Evolutionary conservation across 2,113 vertebrate genomes (phyloP), one percentile per base, ranked within the genome.

Genomic region (Boulengeromyrus knoepffleri): DNA sequence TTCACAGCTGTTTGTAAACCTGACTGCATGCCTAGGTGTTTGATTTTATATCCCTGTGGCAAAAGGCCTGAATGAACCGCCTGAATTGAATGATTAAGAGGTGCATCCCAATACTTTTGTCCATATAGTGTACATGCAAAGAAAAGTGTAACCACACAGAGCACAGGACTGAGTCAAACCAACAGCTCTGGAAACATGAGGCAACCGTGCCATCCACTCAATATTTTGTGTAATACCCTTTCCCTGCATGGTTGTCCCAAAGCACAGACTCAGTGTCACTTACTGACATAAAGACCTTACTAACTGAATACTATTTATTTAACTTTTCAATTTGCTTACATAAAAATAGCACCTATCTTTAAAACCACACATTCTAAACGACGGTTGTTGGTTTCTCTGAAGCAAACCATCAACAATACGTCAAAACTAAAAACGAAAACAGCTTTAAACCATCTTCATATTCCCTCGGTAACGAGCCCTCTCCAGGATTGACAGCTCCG

Each of bases 401-500:
- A 17, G 36, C 12, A 36, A 74, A 36, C 66, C 31, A 74, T 74
- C 9, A 36, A 15, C 66, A 36, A 74, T 36, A 74, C 1, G 66
- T 36, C 3, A 31, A 74, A 74, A 74, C 19, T 36, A 74, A 74
- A 74, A 39, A 74, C 31, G 12, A 17, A 80, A 80, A 77, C 36
- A 42, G 4, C 36, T 80, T 80, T 70, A 70, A 70, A 70, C 36
- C 15, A 17, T 15, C 9, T 80, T 24, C 24, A 47, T n/a, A 24
- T 53, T 62, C 36, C 53, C 24, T 39, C 39, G 21, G 17, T 66
- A n/a, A 17, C 1, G 13, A 12, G 10, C 53, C 39, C 24, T 42
- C 31, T 52, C n/a, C 27, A n/a, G 50, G 89, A 89, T 36, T 89
- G 89, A 89, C 53, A 8, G 49, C 50, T 89, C n/a, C 39, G n/a